phyloP scores from a whole-genome alignment of 1,140 invertebrate genomes.

The Megalopta genalis region DNA sequence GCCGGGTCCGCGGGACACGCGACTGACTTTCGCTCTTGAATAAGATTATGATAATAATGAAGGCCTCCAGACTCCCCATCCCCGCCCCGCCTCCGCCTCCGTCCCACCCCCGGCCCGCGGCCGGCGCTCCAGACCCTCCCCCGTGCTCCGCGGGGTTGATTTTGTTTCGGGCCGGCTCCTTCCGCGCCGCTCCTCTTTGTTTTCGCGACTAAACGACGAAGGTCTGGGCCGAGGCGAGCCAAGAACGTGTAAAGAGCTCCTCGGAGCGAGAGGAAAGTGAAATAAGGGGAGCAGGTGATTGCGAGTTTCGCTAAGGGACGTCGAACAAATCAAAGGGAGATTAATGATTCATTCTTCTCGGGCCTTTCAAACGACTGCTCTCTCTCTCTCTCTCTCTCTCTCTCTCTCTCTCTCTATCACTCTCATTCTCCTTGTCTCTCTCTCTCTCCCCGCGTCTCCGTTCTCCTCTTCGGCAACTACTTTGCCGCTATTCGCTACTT shows the following conservation, averaged over 20 bases:
- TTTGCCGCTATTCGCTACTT: not conserved
- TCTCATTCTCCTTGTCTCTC: no score
- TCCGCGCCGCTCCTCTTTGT: constrained; percentile 14
- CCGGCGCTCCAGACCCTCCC: not conserved
- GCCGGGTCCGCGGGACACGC: constrained; percentile 65
- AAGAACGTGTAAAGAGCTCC: not conserved
- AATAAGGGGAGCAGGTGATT: constrained; percentile 13
- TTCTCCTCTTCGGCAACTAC: no score
- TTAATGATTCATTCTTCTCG: constrained; percentile 36
- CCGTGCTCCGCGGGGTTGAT: constrained; percentile 40
- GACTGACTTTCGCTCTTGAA: constrained; percentile 75
- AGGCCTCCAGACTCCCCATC: constrained; percentile 33
- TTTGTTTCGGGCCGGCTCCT: constrained; percentile 63
- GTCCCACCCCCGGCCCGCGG: not conserved
- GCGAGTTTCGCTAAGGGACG: constrained; percentile 16
- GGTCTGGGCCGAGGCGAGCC: not conserved
- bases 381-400: not conserved
- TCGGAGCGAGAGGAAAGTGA: constrained; percentile 1
- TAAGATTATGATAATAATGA: constrained; percentile 76
- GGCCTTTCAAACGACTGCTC: not conserved
- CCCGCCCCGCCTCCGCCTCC: not conserved
- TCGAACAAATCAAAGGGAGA: constrained; percentile 35
- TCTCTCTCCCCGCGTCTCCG: no score
- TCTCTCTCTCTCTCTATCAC: no score
- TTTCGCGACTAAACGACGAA: not conserved